Evolutionary conservation across 2,888 invertebrate species (phyloP), one percentile per base, ranked within the genome.

Genomic region (Eulithis prunata): DNA sequence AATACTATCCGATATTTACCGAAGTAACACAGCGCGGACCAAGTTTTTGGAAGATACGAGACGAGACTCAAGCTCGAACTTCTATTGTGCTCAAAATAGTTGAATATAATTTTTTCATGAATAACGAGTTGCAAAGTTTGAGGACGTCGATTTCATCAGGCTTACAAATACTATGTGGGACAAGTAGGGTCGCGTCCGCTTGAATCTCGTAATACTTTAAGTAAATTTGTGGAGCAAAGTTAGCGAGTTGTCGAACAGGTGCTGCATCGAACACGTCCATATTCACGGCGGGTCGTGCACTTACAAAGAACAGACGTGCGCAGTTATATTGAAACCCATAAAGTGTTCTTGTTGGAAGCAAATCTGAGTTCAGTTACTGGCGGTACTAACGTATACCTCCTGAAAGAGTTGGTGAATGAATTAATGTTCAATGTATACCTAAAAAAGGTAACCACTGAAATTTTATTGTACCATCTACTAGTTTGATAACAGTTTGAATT

Each of bases 151-250:
- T 88, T 85, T 86, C 85, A 85, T 86, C 83, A 85, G 81, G 81
- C 82, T 84, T 82, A 78, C 87, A 85, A 88, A 89, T 83, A 88
- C 88, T 84, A 87, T 85, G 84, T 80, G 77, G 81, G 79, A 79
- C 75, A 82, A 85, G 78, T 83, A 80, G 77, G 77, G 78, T 74
- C 77, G 73, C 79, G 84, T 84, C 81, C 83, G 85, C 83, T 85
- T 83, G 80, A 83, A 88, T 88, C 89, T 88, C 82, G 85, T 90
- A 89, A 90, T 89, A 89, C 88, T 90, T 91, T 88, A 86, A 83
- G 84, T 81, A 91, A 90, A 90, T 88, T 90, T 86, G 80, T 76
- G 84, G 80, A 80, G 78, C 74, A 75, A 86, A 90, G 87, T 89
- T 88, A 80, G 83, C 75, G 78, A 82, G 81, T 83, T 85, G 80